Evolutionary conservation across 2,888 invertebrate species (phyloP), one percentile per base, ranked within the genome.

Genomic region (Gonocerus acuteangulatus): DNA sequence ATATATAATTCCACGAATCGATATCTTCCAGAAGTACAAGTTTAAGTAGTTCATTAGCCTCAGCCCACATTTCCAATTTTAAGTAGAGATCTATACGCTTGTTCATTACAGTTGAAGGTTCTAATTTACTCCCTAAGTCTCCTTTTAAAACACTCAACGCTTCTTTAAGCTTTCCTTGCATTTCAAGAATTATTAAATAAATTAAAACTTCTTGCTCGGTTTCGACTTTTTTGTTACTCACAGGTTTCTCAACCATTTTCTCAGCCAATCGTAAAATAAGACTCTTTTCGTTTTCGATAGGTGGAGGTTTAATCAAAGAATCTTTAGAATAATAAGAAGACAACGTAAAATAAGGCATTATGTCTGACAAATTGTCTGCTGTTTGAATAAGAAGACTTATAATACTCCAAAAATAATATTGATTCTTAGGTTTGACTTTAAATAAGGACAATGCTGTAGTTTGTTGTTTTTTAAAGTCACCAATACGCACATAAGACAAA

Each of bases 341-440:
- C 23, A 32, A 21, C 3, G 32, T 11, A 42, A 61, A 61, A n/a
- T 52, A 45, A 32, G 36, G 45, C 18, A 65, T 51, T 23, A 62
- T 34, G 42, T 65, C 63, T 1, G 44, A 39, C n/a, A 62, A 44
- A 13, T 57, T 59, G 11, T 63, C 61, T n/a, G 61, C 68, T 70
- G 90, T 92, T 82, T 96, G 96, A 78, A 96, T 82, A 19, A 96
- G 86, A 68, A 94, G 84, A 73, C 95, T 95, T 90, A 96, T 95
- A 9, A 97, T 88, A 18, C 92, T 90, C 99, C 97, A 99, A 74
- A 94, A 95, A 73, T 95, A 95, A 73, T 97, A 97, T 0, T 95
- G 95, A 74, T 92, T 93, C 74, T 95, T 95, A 2, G 91, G 88
- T 70, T 87, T 87, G 60, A 90, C 78, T 78, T 94, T 95, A 76